Base-by-base conservation (phyloP, 2,888 invertebrate species). In the Plutella xylostella region DNA sequence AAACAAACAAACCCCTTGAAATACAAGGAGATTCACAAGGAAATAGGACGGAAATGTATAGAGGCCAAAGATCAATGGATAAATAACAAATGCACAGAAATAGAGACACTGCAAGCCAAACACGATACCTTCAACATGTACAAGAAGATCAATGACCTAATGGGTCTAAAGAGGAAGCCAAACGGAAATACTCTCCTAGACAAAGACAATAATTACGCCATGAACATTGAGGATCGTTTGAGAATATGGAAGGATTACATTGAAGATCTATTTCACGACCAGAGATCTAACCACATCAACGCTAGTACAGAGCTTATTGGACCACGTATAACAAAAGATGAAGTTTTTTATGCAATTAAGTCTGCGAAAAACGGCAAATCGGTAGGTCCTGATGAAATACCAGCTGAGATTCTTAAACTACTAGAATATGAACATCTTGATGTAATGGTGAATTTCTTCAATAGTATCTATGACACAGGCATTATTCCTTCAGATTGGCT, bases 91-190 rank as follows among this genome's bases (percentile, higher is more conserved):
- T 35, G 35, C 35, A 12, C 4, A 18, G 35, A 35, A 4, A 15
- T 35, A 5, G 25, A 40, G 40, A 3, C 21, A 20, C 12, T 40
- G 15, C 40, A 40, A 40, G 25, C 40, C 40, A 40, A 40, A 40
- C 20, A 40, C 21, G 11, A 40, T 25, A 12, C 40, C 22, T 40
- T 40, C 25, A 40, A 40, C 21, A 40, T 40, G 40, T 40, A 40
- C 21, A 40, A 40, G 12, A 19, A 20, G 21, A 40, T 40, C 4
- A 40, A 40, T 14, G 40, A 40, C n/a, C 20, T 40, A 19, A 40
- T 40, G 4, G 40, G 40, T 19, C 20, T 20, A 18, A 40, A 40
- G 40, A 40, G 21, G 40, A 21, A n/a, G 21, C 20, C 40, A 22
- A 19, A 19, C 21, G 4, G 14, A 11, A 40, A 9, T 14, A 40